Evolutionary conservation across 1,140 invertebrate genomes (phyloP).

Genomic region (Pseudoatta argentina): DNA sequence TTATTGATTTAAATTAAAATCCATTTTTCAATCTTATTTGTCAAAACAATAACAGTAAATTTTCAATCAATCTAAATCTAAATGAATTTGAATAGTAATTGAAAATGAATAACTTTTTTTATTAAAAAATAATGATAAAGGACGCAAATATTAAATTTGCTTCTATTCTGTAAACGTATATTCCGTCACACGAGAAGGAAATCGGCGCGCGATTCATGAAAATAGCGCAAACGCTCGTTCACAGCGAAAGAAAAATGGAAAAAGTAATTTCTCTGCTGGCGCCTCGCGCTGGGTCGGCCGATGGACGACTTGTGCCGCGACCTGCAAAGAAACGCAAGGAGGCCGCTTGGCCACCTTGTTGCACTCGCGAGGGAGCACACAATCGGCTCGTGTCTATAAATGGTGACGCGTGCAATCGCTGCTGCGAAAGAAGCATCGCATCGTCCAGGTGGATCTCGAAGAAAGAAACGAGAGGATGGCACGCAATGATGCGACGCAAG

Average conservation of each 20-base stretch:
- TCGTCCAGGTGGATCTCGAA: conserved; percentile 20
- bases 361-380: conserved; percentile 38
- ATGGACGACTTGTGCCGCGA: conserved; percentile 70
- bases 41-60: neutral
- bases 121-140: neutral
- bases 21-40: neutral
- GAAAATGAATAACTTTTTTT: neutral
- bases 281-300: conserved; percentile 65
- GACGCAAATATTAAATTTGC: neutral
- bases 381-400: conserved; percentile 50
- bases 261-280: conserved; percentile 78
- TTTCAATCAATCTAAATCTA: neutral
- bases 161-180: neutral
- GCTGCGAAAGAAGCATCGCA: conserved; percentile 38
- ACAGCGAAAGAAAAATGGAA: conserved; percentile 79
- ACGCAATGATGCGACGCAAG: conserved; percentile 9
- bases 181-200: neutral
- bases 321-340: conserved; percentile 71
- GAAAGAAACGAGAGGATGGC: conserved; percentile 40
- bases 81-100: neutral
- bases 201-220: neutral
- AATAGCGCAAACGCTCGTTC: conserved; percentile 39
- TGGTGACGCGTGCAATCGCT: conserved; percentile 35
- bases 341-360: conserved; percentile 73
- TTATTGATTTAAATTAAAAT: neutral